Conservation (phyloP, 2,797 vertebrate genomes). For the Dallia pectoralis region DNA sequence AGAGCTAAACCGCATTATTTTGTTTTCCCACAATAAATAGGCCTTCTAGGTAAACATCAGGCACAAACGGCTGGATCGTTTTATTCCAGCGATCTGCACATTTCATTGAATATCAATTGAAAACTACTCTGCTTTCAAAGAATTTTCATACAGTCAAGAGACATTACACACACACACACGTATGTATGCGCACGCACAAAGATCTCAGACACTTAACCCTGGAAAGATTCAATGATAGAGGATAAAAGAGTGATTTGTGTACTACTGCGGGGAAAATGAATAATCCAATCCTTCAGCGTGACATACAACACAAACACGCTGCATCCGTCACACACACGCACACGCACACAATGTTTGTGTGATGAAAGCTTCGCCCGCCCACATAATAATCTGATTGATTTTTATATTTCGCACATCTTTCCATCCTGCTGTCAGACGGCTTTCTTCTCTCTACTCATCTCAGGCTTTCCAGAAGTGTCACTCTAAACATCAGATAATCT, state of each 20-base stretch:
- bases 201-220: conserved; percentile 74
- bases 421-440: conserved; percentile 54
- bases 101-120: conserved; percentile 30
- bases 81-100: neutral
- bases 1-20: neutral
- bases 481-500: conserved; percentile 65
- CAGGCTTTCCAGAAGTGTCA: conserved; percentile 26
- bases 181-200: neutral
- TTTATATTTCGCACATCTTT: conserved; percentile 71
- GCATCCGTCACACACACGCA: conserved; percentile 69
- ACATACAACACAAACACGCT: conserved; percentile 69
- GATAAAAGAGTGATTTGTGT: conserved; percentile 77
- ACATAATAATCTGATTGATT: conserved; percentile 71
- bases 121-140: conserved; percentile 34
- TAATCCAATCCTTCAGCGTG: conserved; percentile 75
- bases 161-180: conserved; percentile 6
- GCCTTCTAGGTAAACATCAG: neutral
- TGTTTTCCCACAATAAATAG: neutral
- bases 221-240: conserved; percentile 74
- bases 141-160: conserved; percentile 47
- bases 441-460: conserved; percentile 34
- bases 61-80: neutral
- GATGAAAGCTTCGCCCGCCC: conserved; percentile 67
- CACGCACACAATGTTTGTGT: conserved; percentile 61
- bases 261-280: conserved; percentile 75